Conservation (phyloP, 92 coral and sea anemone species). For the Montipora capitata region DNA sequence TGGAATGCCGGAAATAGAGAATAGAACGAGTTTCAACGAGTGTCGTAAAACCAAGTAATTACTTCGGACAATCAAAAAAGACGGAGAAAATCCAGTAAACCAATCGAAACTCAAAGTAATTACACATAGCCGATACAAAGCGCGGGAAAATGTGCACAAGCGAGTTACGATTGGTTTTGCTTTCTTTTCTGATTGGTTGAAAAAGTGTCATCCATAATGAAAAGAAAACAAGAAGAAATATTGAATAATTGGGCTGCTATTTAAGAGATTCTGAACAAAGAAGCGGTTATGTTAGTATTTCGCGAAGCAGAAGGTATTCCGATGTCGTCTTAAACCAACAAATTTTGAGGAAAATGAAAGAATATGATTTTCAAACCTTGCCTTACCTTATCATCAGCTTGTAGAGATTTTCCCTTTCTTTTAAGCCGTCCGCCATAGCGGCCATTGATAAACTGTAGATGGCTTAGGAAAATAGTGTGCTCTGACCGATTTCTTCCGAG, state of each 20-base stretch:
- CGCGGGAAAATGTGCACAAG: too few species aligned
- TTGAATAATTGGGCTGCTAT: not conserved
- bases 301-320: not conserved
- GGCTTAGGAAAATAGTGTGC: constrained; percentile 17
- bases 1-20: too few species aligned
- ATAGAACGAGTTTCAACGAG: too few species aligned
- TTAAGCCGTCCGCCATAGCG: constrained; percentile 86
- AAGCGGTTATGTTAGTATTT: too few species aligned
- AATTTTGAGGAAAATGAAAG: not conserved
- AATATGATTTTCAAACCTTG: not conserved
- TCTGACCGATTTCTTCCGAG: constrained; percentile 22
- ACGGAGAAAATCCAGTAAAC: too few species aligned
- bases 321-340: not conserved
- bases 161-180: too few species aligned
- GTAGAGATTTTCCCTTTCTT: constrained; percentile 94
- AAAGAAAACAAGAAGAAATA: not conserved
- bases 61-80: too few species aligned
- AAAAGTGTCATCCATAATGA: too few species aligned
- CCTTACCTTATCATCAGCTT: constrained; percentile 95
- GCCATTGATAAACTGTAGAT: not conserved
- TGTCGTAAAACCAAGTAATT: too few species aligned
- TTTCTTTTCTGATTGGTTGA: too few species aligned
- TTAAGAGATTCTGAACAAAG: constrained; percentile 6
- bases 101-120: too few species aligned
- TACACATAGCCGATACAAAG: too few species aligned